Base-by-base conservation (phyloP, 2,113 vertebrate genomes). In the Cardinalis cardinalis region DNA sequence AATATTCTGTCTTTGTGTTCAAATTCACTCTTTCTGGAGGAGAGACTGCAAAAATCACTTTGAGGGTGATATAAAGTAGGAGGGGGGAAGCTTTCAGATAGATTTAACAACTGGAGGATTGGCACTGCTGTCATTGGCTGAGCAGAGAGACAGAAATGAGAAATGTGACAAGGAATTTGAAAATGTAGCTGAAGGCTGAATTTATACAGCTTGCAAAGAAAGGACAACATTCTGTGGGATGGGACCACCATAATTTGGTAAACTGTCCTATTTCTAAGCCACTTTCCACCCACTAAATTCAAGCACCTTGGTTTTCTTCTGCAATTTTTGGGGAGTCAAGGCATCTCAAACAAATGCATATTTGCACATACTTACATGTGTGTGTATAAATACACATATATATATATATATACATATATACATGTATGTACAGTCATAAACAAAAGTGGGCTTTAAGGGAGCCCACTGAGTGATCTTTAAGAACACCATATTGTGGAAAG, bases 51-150 rank as follows among this genome's bases (percentile, higher is more conserved):
- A 95, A 95, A 95, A 94, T 95, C 93, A 92, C 93, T 95, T 92
- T 95, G 91, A 93, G 93, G 90, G 93, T 95, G 94, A 93, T 93
- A 95, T 73, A 89, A 95, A 95, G 95, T 94, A 95, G 94, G 94
- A 92, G 94, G 84, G 88, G 93, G 92, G 55, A 94, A 79, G 90
- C 71, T 95, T 94, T 94, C 31, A 9, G 83, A 91, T 88, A 92
- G 93, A 95, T 95, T 93, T 96, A 94, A 96, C 94, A 96, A 95
- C 94, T 95, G 92, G 94, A 74, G 48, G 88, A 95, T 94, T 94
- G 92, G 92, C 94, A 92, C 83, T 92, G 80, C 93, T 95, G 84
- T 79, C 88, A 95, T 93, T 95, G 94, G 90, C 63, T 95, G 77
- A 94, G 82, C 74, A 87, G 89, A 93, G 84, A 95, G 77, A 88